A percentile compares a stretch with the other conserved stretches of the same genome.
phyloP scores from a whole-genome alignment of 2,888 invertebrate genomes.

The Cerceris rybyensis region DNA sequence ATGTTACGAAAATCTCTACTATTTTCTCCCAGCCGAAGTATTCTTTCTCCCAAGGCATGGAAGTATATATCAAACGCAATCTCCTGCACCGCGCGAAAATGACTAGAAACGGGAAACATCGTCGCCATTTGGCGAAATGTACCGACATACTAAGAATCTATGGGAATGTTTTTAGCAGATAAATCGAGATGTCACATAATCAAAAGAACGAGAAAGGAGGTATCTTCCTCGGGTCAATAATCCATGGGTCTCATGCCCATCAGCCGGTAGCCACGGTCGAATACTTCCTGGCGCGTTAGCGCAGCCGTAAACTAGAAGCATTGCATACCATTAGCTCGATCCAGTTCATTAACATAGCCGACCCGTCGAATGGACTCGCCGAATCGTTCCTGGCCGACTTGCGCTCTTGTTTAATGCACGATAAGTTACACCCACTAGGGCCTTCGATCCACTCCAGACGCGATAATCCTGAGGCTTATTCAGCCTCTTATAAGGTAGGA shows the following conservation, averaged over 20 bases:
- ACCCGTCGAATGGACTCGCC: constrained; percentile 59
- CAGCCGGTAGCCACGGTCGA: constrained; percentile 58
- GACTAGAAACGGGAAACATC: too few relatives aligned
- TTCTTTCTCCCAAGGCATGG: too few relatives aligned
- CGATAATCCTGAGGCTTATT: constrained; percentile 56
- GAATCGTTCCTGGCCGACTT: constrained; percentile 60
- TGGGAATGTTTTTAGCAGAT: not conserved
- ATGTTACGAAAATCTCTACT: too few relatives aligned
- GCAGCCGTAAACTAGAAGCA: constrained; percentile 66
- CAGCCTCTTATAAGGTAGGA: constrained; percentile 34
- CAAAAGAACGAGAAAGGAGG: not conserved
- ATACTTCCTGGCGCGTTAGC: constrained; percentile 71
- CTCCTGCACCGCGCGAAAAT: too few relatives aligned
- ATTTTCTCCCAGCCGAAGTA: too few relatives aligned
- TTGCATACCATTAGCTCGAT: constrained; percentile 66
- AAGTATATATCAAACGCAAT: too few relatives aligned
- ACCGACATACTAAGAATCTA: too few relatives aligned
- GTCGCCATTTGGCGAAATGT: too few relatives aligned
- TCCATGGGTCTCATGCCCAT: constrained; percentile 42
- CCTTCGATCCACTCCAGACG: constrained; percentile 48
- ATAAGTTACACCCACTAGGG: constrained; percentile 55
- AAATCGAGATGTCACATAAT: constrained; percentile 10
- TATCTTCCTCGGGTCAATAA: constrained; percentile 48
- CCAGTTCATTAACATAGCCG: constrained; percentile 69
- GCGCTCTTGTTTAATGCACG: constrained; percentile 61